Evolutionary conservation across 1,140 invertebrate species (phyloP).

Genomic region (Ephestia elutella): DNA sequence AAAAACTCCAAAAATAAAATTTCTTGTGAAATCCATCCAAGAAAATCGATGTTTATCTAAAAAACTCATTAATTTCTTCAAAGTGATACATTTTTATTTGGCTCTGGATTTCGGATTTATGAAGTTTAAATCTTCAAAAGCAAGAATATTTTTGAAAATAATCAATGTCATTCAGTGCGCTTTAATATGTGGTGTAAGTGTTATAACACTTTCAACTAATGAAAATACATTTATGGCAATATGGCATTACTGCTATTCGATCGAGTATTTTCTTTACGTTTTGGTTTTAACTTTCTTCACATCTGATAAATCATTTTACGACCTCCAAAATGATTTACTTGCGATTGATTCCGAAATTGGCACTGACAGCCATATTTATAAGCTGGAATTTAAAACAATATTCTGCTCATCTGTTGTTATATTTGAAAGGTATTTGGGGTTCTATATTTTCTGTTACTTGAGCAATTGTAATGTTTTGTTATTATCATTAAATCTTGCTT

Average conservation of each 20-base stretch:
- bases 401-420: neutral
- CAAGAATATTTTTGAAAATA: neutral
- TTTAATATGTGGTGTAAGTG: neutral
- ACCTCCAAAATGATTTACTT: neutral
- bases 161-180: neutral
- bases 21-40: neutral
- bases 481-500: neutral
- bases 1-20: neutral
- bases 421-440: neutral
- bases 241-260: neutral
- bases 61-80: neutral
- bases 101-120: slow-evolving; percentile 7
- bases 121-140: neutral
- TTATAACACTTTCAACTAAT: neutral
- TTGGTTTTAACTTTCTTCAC: neutral
- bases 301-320: neutral
- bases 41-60: neutral
- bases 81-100: neutral
- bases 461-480: neutral
- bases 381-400: neutral
- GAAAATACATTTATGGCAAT: neutral
- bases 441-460: neutral
- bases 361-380: neutral
- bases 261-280: neutral
- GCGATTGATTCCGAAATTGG: neutral